These are phyloP conservation scores for Valencia hispanica DNA, from an alignment of 2,797 vertebrate genomes.

Conservation along the genomic window DNA sequence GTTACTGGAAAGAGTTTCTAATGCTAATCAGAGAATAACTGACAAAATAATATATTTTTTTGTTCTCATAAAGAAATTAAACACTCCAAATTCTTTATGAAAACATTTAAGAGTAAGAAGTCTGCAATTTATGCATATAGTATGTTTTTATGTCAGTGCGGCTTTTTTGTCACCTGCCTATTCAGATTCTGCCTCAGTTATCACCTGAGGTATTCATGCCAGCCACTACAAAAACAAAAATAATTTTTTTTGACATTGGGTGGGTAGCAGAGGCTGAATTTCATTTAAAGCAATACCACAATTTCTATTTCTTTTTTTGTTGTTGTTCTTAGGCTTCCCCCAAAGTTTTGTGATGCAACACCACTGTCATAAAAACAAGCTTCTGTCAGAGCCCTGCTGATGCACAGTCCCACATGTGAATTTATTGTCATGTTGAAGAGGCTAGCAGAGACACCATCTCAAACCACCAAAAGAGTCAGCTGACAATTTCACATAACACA, in stretches of 20 bases:
- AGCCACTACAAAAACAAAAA: not conserved
- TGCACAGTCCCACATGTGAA: slow-evolving; percentile 6
- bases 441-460: slow-evolving; percentile 4
- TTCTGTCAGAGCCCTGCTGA: slow-evolving; percentile 8
- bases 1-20: not conserved
- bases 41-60: not conserved
- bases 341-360: slow-evolving; percentile 7
- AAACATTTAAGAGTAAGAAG: not conserved
- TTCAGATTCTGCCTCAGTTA: not conserved
- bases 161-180: not conserved
- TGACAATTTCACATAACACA: not conserved
- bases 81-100: not conserved
- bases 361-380: slow-evolving; percentile 5
- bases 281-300: not conserved
- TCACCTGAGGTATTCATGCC: not conserved
- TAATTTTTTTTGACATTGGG: not conserved
- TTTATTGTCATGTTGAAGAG: slow-evolving; percentile 7
- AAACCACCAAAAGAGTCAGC: slow-evolving; percentile 3
- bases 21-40: not conserved
- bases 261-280: not conserved
- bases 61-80: not conserved
- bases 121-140: not conserved
- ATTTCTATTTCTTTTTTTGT: not conserved
- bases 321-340: slow-evolving; percentile 4
- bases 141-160: not conserved